Evolutionary conservation across 2,113 vertebrate genomes (phyloP).

Genomic region (Alligator sinensis): DNA sequence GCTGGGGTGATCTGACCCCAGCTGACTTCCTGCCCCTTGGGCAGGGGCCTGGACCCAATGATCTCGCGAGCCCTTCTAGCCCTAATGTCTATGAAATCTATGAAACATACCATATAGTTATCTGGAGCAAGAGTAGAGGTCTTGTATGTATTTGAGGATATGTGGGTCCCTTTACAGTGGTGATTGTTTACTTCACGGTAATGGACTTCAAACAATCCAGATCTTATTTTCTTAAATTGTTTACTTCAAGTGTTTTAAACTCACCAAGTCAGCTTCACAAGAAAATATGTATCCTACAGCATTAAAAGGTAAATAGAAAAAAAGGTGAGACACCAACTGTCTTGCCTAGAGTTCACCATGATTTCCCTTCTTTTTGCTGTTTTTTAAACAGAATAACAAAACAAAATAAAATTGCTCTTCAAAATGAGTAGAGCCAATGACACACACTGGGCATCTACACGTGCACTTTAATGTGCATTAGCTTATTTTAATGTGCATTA

Average conservation of each 20-base stretch:
- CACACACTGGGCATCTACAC: not conserved
- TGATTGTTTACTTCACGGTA: not conserved
- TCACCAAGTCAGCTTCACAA: not conserved
- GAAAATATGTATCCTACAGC: not conserved
- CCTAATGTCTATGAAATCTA: too few relatives aligned
- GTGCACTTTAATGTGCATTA: too few relatives aligned
- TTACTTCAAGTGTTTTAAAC: not conserved
- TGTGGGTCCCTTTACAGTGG: not conserved
- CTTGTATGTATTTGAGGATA: not conserved
- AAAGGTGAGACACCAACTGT: accelerated
- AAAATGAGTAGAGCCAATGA: not conserved
- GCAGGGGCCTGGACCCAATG: too few relatives aligned
- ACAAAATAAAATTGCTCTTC: not conserved
- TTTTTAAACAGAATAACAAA: not conserved
- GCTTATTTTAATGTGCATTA: too few relatives aligned
- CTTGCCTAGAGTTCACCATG: not conserved
- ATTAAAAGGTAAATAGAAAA: not conserved
- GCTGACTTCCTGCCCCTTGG: too few relatives aligned
- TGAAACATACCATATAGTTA: not conserved
- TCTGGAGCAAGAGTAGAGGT: not conserved
- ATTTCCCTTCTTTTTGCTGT: accelerated
- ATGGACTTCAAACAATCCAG: not conserved
- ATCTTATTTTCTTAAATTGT: not conserved
- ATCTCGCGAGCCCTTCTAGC: too few relatives aligned
- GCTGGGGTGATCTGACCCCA: too few relatives aligned